Percentiles rank a stretch among this genome's conserved stretches.
Conservation (phyloP, 2,113 vertebrate genomes). For the Grallaria varia region DNA sequence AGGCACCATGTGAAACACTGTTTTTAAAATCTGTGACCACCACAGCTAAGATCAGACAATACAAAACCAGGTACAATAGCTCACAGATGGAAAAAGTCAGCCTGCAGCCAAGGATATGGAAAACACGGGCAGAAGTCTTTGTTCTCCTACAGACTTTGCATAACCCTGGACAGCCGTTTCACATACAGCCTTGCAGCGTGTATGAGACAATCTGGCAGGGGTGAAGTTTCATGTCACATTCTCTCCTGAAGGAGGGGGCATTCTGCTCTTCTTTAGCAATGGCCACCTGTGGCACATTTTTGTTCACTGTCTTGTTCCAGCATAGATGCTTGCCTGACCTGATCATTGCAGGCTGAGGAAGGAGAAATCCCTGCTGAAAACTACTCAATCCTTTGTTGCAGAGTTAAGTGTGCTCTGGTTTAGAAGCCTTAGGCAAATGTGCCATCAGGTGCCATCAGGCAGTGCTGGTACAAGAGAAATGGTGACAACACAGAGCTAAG, state of each 20-base stretch:
- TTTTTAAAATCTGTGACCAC: neutral
- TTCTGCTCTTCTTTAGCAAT: neutral
- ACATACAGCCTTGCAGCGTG: neutral
- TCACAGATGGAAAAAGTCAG: neutral
- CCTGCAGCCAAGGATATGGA: neutral
- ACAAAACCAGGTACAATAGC: neutral
- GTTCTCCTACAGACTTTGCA: neutral
- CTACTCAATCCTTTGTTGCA: neutral
- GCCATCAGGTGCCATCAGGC: neutral
- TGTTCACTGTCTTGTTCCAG: neutral
- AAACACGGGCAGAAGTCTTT: neutral
- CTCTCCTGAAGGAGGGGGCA: neutral
- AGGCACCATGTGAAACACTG: neutral
- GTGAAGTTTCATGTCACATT: neutral
- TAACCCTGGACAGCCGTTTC: neutral
- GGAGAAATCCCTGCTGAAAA: neutral
- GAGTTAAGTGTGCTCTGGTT: neutral
- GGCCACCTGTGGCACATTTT: neutral
- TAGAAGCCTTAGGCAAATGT: fast-evolving
- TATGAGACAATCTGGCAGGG: neutral
- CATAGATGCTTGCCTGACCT: neutral
- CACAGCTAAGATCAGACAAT: neutral
- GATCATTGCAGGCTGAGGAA: neutral
- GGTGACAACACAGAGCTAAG: neutral
- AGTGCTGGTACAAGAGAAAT: neutral